Evolutionary conservation across 2,797 vertebrate species (phyloP), one percentile per base, ranked within the genome.

Genomic region (Dipus sagitta): DNA sequence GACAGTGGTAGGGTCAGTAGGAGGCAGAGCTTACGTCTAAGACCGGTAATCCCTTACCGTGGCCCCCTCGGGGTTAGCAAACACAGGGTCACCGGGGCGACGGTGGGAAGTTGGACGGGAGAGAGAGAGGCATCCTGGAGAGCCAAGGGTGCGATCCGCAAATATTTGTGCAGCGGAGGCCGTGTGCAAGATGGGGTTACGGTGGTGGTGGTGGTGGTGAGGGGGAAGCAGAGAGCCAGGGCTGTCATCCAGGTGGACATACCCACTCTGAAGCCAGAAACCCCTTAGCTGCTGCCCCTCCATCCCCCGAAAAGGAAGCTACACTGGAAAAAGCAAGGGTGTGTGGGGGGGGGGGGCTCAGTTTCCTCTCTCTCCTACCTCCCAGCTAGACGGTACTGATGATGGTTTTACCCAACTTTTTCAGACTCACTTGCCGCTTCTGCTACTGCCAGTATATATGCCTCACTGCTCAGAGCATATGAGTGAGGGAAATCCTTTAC

Each of bases 31-130:
- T 17, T 13, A 54, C 65, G 58, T 75, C 28, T 75, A n/a, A 89
- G 71, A 30, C 18, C 21, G 0, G 3, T 30, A 26, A 52, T 58
- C 21, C n/a, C 58, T 30, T 0, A 67, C 10, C 0, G 38, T 18
- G 72, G 64, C 65, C 93, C 26, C 62, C 28, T 72, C 42, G 80
- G 54, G 24, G 6, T 52, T 1, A 28, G 65, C 72, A 86, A 87
- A 78, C 82, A 80, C 34, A 77, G 68, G 13, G 96, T 96, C 77
- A 60, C 94, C 80, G 58, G 72, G 83, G 74, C 85, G 88, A 92
- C 32, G 5, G 38, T 13, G 1, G 28, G 47, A 80, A 47, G 18
- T 34, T 24, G 13, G 60, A 78, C 47, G 6, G 71, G 52, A 72
- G 30, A 78, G 6, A 67, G 52, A 72, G 30, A 78, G 79, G 62